These are phyloP conservation scores for Betta splendens DNA, from an alignment of 2,797 vertebrate species.

Conservation along the genomic window DNA sequence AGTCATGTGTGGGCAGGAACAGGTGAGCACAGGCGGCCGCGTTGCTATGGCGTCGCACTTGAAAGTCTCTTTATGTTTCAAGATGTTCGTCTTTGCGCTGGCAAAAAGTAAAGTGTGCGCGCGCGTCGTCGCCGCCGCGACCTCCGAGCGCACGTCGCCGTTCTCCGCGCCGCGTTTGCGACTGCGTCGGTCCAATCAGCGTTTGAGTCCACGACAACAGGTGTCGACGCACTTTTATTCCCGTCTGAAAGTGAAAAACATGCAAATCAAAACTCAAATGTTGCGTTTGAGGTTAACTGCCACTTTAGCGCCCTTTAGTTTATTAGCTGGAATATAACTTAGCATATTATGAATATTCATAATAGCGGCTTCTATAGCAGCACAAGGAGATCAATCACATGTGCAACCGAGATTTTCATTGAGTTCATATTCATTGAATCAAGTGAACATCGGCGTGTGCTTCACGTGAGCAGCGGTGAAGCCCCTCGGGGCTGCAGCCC, in stretches of 20 bases:
- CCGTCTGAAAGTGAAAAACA: background rate
- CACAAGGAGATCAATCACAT: no score
- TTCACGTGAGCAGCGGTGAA: slow-evolving; percentile 22
- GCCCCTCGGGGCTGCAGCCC: slow-evolving; percentile 8
- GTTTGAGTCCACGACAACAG: no score
- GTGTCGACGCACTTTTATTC: background rate
- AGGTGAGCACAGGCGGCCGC: slow-evolving; percentile 64
- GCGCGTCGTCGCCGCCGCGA: slow-evolving; percentile 66
- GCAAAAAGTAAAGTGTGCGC: slow-evolving; percentile 59
- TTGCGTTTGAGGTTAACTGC: no score
- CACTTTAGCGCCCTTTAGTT: no score
- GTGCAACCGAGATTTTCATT: no score
- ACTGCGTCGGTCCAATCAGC: no score
- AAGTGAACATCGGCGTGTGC: background rate
- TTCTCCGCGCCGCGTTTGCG: slow-evolving; percentile 48
- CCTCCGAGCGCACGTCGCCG: slow-evolving; percentile 55
- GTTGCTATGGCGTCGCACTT: slow-evolving; percentile 76
- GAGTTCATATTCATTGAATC: no score
- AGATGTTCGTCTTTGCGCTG: slow-evolving; percentile 68
- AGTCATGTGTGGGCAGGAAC: slow-evolving; percentile 72
- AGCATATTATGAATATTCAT: no score
- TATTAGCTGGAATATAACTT: no score
- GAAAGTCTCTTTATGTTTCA: slow-evolving; percentile 73
- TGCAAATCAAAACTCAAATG: background rate
- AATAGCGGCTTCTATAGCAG: no score